phyloP scores from a whole-genome alignment of 2,113 vertebrate species.

The Nipponia nippon region DNA sequence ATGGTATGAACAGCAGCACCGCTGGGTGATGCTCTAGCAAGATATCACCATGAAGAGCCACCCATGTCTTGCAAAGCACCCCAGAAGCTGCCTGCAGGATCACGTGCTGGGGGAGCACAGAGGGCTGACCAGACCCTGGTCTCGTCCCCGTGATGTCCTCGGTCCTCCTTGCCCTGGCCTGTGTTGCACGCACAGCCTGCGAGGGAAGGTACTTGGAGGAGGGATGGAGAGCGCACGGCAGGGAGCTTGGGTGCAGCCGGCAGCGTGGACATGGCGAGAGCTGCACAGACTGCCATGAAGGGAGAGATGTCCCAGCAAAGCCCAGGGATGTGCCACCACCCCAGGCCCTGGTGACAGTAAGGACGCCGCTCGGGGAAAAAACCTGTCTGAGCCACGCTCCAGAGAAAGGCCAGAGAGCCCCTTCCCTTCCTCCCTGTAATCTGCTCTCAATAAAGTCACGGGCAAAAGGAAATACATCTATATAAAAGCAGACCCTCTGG shows the following conservation, averaged over 20 bases:
- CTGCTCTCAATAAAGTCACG: rapidly evolving
- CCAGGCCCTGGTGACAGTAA: rapidly evolving
- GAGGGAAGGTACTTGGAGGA: not conserved
- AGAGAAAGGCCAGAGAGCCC: not conserved
- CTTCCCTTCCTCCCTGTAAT: not conserved
- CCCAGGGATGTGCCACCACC: not conserved
- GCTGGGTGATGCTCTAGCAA: not conserved
- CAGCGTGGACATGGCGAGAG: rapidly evolving
- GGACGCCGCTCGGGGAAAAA: not conserved
- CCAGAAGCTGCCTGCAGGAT: not conserved
- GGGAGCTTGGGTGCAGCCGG: not conserved
- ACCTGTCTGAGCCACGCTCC: too few species aligned
- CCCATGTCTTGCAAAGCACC: rapidly evolving
- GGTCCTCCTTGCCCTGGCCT: not conserved
- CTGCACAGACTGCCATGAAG: rapidly evolving
- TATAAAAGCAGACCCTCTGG: not conserved
- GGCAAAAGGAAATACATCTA: not conserved
- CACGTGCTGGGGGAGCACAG: rapidly evolving
- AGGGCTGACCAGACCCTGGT: not conserved
- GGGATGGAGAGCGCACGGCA: rapidly evolving
- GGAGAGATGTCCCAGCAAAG: not conserved
- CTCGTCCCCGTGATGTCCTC: rapidly evolving
- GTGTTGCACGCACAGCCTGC: rapidly evolving
- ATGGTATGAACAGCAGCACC: rapidly evolving
- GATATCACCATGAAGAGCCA: not conserved